Conservation (phyloP, 2,888 invertebrate genomes). For the Melinaea menophilus region DNA sequence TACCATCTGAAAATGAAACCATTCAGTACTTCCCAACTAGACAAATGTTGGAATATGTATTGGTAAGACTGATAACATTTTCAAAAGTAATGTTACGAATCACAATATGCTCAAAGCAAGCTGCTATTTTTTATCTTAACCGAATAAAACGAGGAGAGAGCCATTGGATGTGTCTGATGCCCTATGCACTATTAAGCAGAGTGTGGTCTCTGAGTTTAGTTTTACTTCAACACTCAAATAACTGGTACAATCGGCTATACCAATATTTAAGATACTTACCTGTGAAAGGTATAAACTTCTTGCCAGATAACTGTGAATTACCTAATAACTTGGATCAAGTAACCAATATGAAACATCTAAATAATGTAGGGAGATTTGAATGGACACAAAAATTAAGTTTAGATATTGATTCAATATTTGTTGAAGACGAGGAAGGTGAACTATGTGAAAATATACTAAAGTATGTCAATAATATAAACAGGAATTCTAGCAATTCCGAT, state of each 20-base stretch:
- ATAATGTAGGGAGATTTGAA: conserved; percentile 57
- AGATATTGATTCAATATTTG: conserved; percentile 40
- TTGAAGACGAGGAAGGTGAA: conserved; percentile 46
- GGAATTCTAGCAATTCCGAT: conserved; percentile 29
- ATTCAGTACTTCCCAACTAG: conserved; percentile 65
- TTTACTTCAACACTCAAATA: conserved; percentile 65
- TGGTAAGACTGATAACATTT: conserved; percentile 75
- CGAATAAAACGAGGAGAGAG: conserved; percentile 75
- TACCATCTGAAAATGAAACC: conserved; percentile 51
- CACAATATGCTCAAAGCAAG: conserved; percentile 64
- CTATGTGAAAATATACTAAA: conserved; percentile 54
- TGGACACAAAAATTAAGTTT: conserved; percentile 54
- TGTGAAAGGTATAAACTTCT: conserved; percentile 66
- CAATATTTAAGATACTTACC: conserved; percentile 57
- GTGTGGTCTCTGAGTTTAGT: conserved; percentile 74
- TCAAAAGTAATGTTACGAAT: conserved; percentile 75
- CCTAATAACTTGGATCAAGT: conserved; percentile 68
- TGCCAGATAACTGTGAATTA: conserved; percentile 63
- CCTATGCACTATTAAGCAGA: conserved; percentile 74
- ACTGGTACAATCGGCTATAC: conserved; percentile 72
- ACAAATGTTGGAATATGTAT: conserved; percentile 78
- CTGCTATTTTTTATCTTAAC: conserved; percentile 71
- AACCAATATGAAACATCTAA: conserved; percentile 69
- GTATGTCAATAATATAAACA: conserved; percentile 56
- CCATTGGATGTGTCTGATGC: conserved; percentile 76